Conservation (phyloP, 2,888 invertebrate species). For the Argyra leucocephala region DNA sequence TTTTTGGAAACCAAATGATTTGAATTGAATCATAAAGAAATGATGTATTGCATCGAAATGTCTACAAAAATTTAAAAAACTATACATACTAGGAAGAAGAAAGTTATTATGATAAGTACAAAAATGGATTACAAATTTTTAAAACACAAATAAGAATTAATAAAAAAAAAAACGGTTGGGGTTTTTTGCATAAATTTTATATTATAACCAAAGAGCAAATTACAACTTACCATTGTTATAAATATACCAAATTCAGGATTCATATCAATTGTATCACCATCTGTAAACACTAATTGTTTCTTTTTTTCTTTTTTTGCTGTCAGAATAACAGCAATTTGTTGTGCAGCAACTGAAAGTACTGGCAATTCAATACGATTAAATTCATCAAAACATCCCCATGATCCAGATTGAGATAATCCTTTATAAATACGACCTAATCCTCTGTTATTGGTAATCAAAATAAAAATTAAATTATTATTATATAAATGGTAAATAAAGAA, state of each 20-base stretch:
- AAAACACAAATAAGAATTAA: no score
- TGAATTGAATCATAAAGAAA: no score
- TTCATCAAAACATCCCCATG: slow-evolving; percentile 98
- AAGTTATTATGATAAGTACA: no score
- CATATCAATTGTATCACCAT: slow-evolving; percentile 85
- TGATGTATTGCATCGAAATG: no score
- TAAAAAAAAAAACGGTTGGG: no score
- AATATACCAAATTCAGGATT: slow-evolving; percentile 95
- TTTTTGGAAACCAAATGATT: no score
- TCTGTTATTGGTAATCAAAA: slow-evolving; percentile 42
- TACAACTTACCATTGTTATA: slow-evolving; percentile 74
- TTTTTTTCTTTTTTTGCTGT: slow-evolving; percentile 89
- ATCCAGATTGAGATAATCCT: slow-evolving; percentile 88
- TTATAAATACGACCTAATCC: slow-evolving; percentile 92
- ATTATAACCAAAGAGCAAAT: no score
- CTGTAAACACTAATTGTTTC: slow-evolving; percentile 84
- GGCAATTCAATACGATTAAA: slow-evolving; percentile 92
- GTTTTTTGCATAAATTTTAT: no score
- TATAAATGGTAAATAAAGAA: slow-evolving; percentile 21
- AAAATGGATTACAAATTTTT: no score
- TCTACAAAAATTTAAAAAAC: no score
- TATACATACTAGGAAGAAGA: no score
- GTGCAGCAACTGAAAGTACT: slow-evolving; percentile 89
- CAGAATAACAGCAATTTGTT: slow-evolving; percentile 89
- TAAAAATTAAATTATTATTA: slow-evolving; percentile 13